Percentiles rank a stretch among this genome's conserved stretches.
Conservation (phyloP, 1,140 invertebrate species). For the Trichoplusia ni region DNA sequence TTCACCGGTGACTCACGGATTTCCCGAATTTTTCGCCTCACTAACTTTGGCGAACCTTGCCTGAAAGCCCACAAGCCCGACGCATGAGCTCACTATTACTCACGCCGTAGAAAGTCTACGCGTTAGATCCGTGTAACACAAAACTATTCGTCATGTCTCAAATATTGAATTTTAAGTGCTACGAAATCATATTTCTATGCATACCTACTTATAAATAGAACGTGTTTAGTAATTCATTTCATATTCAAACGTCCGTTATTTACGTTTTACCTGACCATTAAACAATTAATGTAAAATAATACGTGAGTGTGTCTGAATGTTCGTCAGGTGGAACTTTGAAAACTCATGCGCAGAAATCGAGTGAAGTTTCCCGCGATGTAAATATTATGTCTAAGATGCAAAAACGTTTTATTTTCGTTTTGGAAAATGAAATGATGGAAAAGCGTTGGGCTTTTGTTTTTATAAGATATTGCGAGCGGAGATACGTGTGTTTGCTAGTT, state of each 20-base stretch:
- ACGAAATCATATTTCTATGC: constrained; percentile 10
- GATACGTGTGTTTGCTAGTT: constrained; percentile 14
- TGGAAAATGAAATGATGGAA: neutral
- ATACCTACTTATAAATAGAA: constrained; percentile 17
- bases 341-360: neutral
- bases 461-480: neutral
- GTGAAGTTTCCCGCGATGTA: neutral
- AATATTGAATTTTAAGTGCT: constrained; percentile 36
- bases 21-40: constrained; percentile 74
- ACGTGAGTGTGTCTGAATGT: neutral
- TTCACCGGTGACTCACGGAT: constrained; percentile 69
- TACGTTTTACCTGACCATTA: constrained; percentile 27
- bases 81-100: constrained; percentile 63
- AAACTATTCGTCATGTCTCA: constrained; percentile 43
- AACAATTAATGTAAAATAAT: constrained; percentile 24
- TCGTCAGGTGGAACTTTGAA: neutral
- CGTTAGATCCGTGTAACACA: constrained; percentile 45
- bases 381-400: neutral
- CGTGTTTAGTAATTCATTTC: constrained; percentile 16
- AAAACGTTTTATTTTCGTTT: constrained; percentile 5
- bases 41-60: constrained; percentile 25
- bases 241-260: constrained; percentile 9
- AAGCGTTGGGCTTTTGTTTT: constrained; percentile 2
- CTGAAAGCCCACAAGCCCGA: constrained; percentile 73
- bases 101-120: constrained; percentile 54